phyloP scores from a whole-genome alignment of 2,797 vertebrate species.

The Hipposideros larvatus region DNA sequence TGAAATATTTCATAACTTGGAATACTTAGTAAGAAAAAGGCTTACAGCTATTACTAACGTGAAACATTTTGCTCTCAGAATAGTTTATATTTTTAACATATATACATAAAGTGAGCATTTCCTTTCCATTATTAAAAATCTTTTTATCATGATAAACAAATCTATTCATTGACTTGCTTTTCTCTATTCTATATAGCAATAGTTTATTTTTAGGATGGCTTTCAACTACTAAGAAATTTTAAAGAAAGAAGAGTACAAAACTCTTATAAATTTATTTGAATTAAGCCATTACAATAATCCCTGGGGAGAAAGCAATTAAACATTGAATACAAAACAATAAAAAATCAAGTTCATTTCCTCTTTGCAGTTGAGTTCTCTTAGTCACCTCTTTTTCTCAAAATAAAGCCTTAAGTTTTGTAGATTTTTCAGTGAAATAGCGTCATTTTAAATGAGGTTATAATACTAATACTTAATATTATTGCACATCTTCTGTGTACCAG shows the following conservation, averaged over 20 bases:
- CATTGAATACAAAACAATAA: conserved; percentile 76
- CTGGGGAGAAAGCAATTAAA: conserved; percentile 80
- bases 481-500: neutral
- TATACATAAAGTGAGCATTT: conserved; percentile 3
- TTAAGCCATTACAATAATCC: conserved; percentile 78
- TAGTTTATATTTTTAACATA: conserved; percentile 51
- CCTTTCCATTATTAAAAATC: conserved; percentile 71
- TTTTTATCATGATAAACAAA: conserved; percentile 69
- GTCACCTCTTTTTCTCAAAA: conserved; percentile 79
- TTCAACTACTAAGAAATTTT: conserved; percentile 68
- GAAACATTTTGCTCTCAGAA: conserved; percentile 57
- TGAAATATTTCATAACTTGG: conserved; percentile 68
- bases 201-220: conserved; percentile 72
- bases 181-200: neutral
- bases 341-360: conserved; percentile 81
- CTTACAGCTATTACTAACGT: conserved; percentile 59
- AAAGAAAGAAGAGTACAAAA: conserved; percentile 61
- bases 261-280: conserved; percentile 82
- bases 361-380: conserved; percentile 70
- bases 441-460: conserved; percentile 71
- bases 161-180: conserved; percentile 60
- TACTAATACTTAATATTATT: conserved; percentile 66
- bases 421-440: conserved; percentile 64
- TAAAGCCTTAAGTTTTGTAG: conserved; percentile 62
- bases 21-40: conserved; percentile 39